Evolutionary conservation across 1,140 invertebrate species (phyloP), one percentile per base, ranked within the genome.

Genomic region (Chymomyza costata): DNA sequence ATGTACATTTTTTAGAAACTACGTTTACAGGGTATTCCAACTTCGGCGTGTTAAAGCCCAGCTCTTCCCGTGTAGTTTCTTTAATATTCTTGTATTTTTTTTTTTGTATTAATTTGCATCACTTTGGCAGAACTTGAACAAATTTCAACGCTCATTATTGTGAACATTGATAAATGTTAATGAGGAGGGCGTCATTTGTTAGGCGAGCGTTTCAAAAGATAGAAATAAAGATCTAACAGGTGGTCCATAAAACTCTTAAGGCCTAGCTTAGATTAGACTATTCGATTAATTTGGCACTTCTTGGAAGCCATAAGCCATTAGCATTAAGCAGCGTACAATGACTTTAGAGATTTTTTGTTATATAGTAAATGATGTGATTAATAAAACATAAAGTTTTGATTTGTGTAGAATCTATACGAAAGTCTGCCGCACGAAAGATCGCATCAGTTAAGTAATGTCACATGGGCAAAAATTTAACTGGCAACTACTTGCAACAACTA

Each of bases 191-290:
- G 63, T 76, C 68, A 81, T 67, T 78, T 78, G 73, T 78, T 71
- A 45, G 31, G 7, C 11, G 17, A 17, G 31, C 17, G 25, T 28
- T 28, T 46, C 32, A 48, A 32, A 43, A 48, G 17, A 43, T n/a
- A n/a, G n/a, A n/a, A 5, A 28, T 10, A 28, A 18, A 15, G 28
- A 19, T 46, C 30, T 54, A 58, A 67, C 65, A 74, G 69, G 70
- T 74, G 70, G 65, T 74, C 54, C 7, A 1, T n/a, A 3, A 21
- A 6, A 17, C 28, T 21, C 18, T 31, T 25, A 14, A 60, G 31
- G 68, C 80, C 71, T 52, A 7, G 37, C 63, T 80, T 80, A 78
- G 73, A 71, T 80, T 78, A 73, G 71, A 80, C 71, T 78, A 80
- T 53, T 78, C 40, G 73, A 73, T 80, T n/a, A 73, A 73, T 53